phyloP scores from a whole-genome alignment of 2,797 vertebrate species.

The Pampus argenteus region DNA sequence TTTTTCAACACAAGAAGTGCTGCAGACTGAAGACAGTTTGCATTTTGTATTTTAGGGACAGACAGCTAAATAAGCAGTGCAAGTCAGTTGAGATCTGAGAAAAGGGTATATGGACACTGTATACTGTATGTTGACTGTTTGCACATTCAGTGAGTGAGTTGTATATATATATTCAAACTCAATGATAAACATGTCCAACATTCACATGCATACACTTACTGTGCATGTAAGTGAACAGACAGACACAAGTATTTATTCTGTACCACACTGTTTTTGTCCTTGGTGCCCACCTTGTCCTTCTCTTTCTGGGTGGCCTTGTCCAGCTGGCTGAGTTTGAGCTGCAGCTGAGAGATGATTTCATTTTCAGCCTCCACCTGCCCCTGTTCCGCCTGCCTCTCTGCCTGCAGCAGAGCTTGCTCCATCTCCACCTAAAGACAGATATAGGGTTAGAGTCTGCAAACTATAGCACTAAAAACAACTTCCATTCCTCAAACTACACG shows the following conservation, averaged over 20 bases:
- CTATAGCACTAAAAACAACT: background rate
- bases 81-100: slow-evolving; percentile 38
- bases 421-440: slow-evolving; percentile 90
- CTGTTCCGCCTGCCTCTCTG: slow-evolving; percentile 90
- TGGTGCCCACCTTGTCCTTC: slow-evolving; percentile 90
- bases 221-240: slow-evolving; percentile 4
- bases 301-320: slow-evolving; percentile 89
- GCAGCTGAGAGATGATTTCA: slow-evolving; percentile 89
- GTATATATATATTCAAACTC: slow-evolving; percentile 19
- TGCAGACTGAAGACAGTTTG: slow-evolving; percentile 28
- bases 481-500: background rate
- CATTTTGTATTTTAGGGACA: slow-evolving; percentile 25
- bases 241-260: slow-evolving; percentile 5
- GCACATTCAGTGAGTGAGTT: slow-evolving; percentile 31
- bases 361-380: slow-evolving; percentile 90
- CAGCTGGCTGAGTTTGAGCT: slow-evolving; percentile 90
- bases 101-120: background rate
- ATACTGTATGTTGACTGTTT: slow-evolving; percentile 1
- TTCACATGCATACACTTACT: slow-evolving; percentile 48
- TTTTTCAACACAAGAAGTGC: slow-evolving; percentile 16
- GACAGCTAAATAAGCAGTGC: slow-evolving; percentile 33
- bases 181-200: slow-evolving; percentile 27
- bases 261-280: slow-evolving; percentile 16
- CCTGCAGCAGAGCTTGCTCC: slow-evolving; percentile 95
- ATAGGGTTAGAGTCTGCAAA: background rate